These are phyloP conservation scores for Vollenhovia emeryi DNA, from an alignment of 1,140 invertebrate genomes.

Conservation along the genomic window DNA sequence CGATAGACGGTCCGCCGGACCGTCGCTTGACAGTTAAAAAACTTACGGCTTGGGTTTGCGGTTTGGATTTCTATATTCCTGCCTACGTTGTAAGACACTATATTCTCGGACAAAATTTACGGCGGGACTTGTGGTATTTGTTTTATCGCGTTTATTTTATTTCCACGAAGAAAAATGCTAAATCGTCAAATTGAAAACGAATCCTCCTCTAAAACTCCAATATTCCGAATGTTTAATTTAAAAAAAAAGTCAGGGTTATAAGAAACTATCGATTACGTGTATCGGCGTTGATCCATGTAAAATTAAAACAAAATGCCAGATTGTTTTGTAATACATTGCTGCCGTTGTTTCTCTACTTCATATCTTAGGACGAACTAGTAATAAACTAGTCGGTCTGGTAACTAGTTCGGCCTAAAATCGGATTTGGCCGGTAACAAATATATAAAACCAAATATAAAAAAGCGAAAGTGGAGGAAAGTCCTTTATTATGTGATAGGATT, in stretches of 20 bases:
- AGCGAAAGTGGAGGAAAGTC: too few species aligned
- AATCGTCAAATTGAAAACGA: not conserved
- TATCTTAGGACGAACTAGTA: too few species aligned
- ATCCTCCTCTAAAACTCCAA: not conserved
- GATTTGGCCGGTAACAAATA: too few species aligned
- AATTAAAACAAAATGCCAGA: not conserved
- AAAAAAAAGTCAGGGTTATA: not conserved
- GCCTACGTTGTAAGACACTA: not conserved
- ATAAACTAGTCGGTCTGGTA: too few species aligned
- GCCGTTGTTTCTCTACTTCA: not conserved
- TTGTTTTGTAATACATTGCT: not conserved
- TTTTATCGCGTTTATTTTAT: not conserved
- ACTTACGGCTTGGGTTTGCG: conserved; percentile 22
- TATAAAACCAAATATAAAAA: not conserved
- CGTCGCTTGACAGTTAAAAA: conserved; percentile 29
- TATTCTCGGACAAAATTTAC: conserved; percentile 5
- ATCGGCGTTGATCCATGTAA: too few species aligned
- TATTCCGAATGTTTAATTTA: not conserved
- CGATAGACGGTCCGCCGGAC: not conserved
- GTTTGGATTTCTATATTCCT: conserved; percentile 40
- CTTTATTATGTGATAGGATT: too few species aligned
- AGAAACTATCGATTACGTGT: too few species aligned
- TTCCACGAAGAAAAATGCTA: not conserved
- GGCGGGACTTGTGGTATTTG: not conserved
- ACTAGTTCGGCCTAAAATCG: too few species aligned